These are phyloP conservation scores for Thaumetopoea pityocampa DNA, from an alignment of 1,140 invertebrate species.

Conservation along the genomic window DNA sequence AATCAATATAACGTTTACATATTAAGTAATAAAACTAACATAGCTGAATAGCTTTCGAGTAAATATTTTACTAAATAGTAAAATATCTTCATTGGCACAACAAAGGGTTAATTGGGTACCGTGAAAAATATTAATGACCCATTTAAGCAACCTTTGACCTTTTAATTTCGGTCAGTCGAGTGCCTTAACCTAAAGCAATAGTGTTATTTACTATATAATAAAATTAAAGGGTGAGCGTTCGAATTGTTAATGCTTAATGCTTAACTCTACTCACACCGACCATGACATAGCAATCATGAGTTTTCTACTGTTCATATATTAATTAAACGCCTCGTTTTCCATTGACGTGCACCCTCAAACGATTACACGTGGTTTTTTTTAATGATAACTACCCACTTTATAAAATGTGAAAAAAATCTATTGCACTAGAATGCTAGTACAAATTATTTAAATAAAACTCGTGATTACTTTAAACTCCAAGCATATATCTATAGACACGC, in stretches of 20 bases:
- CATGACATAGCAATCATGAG: slow-evolving; percentile 20
- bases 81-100: slow-evolving; percentile 37
- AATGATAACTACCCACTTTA: too few relatives aligned
- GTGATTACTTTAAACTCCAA: too few relatives aligned
- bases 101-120: slow-evolving; percentile 11
- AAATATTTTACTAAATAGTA: too few relatives aligned
- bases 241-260: slow-evolving; percentile 24
- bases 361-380: too few relatives aligned
- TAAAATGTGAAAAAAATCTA: too few relatives aligned
- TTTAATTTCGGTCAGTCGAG: slow-evolving; percentile 20
- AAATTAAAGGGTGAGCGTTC: slow-evolving; percentile 31
- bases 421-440: too few relatives aligned
- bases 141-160: slow-evolving; percentile 10
- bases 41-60: slow-evolving; percentile 12
- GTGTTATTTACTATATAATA: slow-evolving; percentile 29
- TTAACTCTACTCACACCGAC: slow-evolving; percentile 20
- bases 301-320: slow-evolving; percentile 24
- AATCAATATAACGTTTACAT: slow-evolving; percentile 45
- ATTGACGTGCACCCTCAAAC: background rate
- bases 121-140: slow-evolving; percentile 12
- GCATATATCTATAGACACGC: too few relatives aligned
- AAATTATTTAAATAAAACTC: too few relatives aligned
- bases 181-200: slow-evolving; percentile 30
- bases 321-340: slow-evolving; percentile 8
- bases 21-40: slow-evolving; percentile 28